These are phyloP conservation scores for Cecropterus lyciades DNA, from an alignment of 1,140 invertebrate species.

Conservation along the genomic window DNA sequence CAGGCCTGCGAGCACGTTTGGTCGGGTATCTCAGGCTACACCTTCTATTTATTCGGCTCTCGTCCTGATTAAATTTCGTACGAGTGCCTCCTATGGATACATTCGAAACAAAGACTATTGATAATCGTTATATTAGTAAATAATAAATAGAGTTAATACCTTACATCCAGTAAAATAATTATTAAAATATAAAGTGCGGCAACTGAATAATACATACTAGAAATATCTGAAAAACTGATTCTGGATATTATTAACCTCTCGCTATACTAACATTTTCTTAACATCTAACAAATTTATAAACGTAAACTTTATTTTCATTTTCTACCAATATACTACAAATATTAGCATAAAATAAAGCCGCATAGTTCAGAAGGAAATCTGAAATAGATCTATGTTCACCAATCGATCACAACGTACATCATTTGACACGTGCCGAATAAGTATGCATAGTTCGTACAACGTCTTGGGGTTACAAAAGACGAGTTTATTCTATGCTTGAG, in stretches of 20 bases:
- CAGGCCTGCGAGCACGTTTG: slow-evolving; percentile 23
- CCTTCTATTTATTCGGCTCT: slow-evolving; percentile 24
- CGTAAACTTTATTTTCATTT: too few relatives aligned
- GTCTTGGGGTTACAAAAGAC: slow-evolving; percentile 48
- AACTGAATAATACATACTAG: too few relatives aligned
- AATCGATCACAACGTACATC: slow-evolving; percentile 14
- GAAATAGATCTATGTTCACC: not conserved
- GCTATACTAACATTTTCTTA: too few relatives aligned
- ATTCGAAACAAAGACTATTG: slow-evolving; percentile 9
- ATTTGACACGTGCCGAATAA: slow-evolving; percentile 18
- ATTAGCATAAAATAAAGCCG: too few relatives aligned
- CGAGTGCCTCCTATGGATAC: slow-evolving; percentile 17
- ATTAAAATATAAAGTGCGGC: too few relatives aligned
- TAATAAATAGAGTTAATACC: slow-evolving; percentile 6
- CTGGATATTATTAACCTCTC: too few relatives aligned
- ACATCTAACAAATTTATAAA: too few relatives aligned
- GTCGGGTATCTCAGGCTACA: slow-evolving; percentile 19
- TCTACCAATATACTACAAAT: too few relatives aligned
- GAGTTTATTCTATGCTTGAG: slow-evolving; percentile 62
- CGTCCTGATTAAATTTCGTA: slow-evolving; percentile 23
- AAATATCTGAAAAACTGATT: too few relatives aligned
- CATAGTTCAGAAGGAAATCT: not conserved
- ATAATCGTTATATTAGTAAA: slow-evolving; percentile 26
- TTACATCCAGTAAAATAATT: too few relatives aligned
- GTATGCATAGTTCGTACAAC: slow-evolving; percentile 28